Evolutionary conservation across 1,140 invertebrate species (phyloP).

Genomic region (Zaprionus ghesquierei): DNA sequence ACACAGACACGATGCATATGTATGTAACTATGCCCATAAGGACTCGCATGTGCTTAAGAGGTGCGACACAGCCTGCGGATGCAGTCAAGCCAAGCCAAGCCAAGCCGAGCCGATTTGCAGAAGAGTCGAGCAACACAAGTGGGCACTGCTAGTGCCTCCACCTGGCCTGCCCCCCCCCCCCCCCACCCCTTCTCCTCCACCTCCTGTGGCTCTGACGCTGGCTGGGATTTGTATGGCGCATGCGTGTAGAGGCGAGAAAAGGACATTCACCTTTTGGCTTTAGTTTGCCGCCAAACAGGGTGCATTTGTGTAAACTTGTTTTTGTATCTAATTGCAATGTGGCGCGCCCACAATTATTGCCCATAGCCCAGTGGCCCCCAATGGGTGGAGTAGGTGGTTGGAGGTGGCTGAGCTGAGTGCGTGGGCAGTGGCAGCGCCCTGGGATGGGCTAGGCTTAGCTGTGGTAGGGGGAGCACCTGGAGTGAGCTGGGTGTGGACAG

Average conservation of each 20-base stretch:
- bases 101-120: background rate
- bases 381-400: background rate
- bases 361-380: background rate
- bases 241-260: conserved; percentile 49
- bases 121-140: background rate
- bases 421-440: background rate
- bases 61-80: conserved; percentile 26
- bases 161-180: too few species aligned
- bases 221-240: conserved; percentile 43
- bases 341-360: conserved; percentile 48
- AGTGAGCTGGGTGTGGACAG: background rate
- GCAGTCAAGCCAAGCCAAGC: too few species aligned
- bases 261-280: conserved; percentile 68
- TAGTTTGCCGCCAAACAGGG: conserved; percentile 72
- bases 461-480: background rate
- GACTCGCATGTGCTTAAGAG: conserved; percentile 11
- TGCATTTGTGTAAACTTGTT: conserved; percentile 65
- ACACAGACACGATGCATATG: background rate
- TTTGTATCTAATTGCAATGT: conserved; percentile 64
- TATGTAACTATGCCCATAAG: conserved; percentile 1
- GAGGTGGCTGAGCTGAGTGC: background rate
- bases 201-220: background rate
- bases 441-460: background rate
- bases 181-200: too few species aligned
- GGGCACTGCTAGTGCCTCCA: background rate